Evolutionary conservation across 2,888 invertebrate species (phyloP), one percentile per base, ranked within the genome.

Genomic region (Agrotis exclamationis): DNA sequence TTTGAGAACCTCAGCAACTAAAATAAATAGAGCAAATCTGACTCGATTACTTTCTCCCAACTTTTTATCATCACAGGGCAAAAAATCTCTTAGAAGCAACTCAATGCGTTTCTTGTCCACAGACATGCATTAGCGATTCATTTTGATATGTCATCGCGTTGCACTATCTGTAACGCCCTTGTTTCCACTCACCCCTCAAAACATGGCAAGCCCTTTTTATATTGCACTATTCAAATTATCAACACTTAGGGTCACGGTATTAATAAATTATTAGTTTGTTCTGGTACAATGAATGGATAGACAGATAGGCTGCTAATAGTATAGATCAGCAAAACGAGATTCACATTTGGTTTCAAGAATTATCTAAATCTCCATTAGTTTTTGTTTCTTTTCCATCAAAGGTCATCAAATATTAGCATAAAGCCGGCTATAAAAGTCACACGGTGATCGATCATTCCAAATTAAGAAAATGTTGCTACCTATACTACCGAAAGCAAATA

Each of bases 111-210:
- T 85, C 39, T 69, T 87, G 74, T 85, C 85, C 83, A 77, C 84
- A 80, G 67, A 82, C 83, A 72, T 91, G 89, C 93, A 95, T 95
- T 95, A 95, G 90, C 92, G 89, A 94, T 95, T 93, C 93, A 93
- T 95, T 95, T 92, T 94, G 95, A 94, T 93, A 93, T 94, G 93
- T 95, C 95, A 95, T 95, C 93, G 90, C 88, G 47, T 84, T 88
- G 85, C 86, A 83, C 75, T 88, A 78, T 22, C 70, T 58, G 84
- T 87, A 91, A 88, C 88, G 87, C 92, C 90, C 93, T 92, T 92
- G 81, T 48, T 59, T 51, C 54, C 62, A 56, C 20, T 47, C 76
- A 63, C 85, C 87, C 88, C 85, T 84, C 83, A 86, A 87, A 86
- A 88, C 84, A 88, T 89, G 87, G 88, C 87, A 84, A 88, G 87